Base-by-base conservation (phyloP, 2,797 vertebrate species). In the Peromyscus nudipes region DNA sequence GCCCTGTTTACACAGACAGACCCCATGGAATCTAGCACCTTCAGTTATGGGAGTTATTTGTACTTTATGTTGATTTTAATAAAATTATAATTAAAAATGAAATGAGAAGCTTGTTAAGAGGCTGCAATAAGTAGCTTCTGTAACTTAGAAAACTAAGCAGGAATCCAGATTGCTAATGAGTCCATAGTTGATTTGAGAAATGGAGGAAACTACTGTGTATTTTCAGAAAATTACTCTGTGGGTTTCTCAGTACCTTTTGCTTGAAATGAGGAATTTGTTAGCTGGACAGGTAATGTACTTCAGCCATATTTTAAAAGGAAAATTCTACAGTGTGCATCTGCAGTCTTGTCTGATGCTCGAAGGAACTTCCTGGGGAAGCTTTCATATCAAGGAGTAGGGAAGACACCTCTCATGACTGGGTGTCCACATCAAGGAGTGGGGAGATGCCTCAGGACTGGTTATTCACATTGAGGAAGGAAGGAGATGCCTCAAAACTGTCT, bases 11-110 rank as follows among this genome's bases (percentile, higher is more conserved):
- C 71, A 92, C 6, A 60, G 87, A 81, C 13, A 85, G 49, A 57
- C 40, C 81, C 55, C 11, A 0, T 93, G 71, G 80, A 91, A 34
- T 89, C 43, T 85, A 75, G 64, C 60, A 40, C 57, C 69, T 82
- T 87, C 49, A 46, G 14, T 57, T 81, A 64, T 85, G 82, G 60
- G 76, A 91, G 79, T 62, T 96, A 34, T 55, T 95, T 95, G 80
- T 96, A 92, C 94, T 96, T 97, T 97, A 85, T 84, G 71, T 96
- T 96, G 92, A 97, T 96, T 96, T 97, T 97, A 96, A 91, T 95
- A 92, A 97, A 94, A 92, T 96, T 75, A 6, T 97, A 86, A 92
- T 93, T 94, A 91, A 75, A 60, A 92, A 69, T 71, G 37, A 94
- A 75, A 76, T 79, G 71, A 79, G 89, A 94, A 95, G n/a, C 43